Evolutionary conservation across 2,113 vertebrate species (phyloP).

Genomic region (Hydropotes inermis): DNA sequence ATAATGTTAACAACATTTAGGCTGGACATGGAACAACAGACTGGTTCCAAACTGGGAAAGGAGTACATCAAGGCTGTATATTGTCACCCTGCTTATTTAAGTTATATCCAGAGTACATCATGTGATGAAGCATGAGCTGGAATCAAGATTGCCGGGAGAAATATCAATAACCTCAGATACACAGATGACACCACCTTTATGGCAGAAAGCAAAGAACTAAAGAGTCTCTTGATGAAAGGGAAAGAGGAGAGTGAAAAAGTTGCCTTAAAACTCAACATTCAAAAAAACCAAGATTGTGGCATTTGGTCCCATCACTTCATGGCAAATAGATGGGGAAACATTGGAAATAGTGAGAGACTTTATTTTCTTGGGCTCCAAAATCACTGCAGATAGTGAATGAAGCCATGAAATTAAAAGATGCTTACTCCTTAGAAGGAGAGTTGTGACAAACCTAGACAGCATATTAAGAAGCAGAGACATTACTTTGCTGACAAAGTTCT

Average conservation of each 20-base stretch:
- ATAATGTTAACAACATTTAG: neutral
- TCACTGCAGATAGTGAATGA: neutral
- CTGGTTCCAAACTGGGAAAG: neutral
- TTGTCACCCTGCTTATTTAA: neutral
- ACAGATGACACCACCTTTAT: neutral
- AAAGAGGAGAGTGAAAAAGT: neutral
- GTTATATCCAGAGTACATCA: neutral
- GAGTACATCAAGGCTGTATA: neutral
- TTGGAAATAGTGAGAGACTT: neutral
- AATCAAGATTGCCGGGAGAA: neutral
- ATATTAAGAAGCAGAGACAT: neutral
- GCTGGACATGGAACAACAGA: neutral
- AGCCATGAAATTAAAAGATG: neutral
- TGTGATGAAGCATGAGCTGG: neutral
- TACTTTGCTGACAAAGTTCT: neutral
- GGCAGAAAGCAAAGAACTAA: neutral
- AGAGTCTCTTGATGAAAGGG: neutral
- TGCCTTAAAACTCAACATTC: neutral
- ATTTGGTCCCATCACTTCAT: neutral
- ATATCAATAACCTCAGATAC: neutral
- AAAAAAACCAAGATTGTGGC: neutral
- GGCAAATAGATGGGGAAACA: neutral
- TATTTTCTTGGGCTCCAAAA: neutral
- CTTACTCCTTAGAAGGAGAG: neutral
- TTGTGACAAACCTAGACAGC: neutral